These are phyloP conservation scores for Enteromius radiatus DNA, from an alignment of 2,797 vertebrate genomes.

Conservation along the genomic window DNA sequence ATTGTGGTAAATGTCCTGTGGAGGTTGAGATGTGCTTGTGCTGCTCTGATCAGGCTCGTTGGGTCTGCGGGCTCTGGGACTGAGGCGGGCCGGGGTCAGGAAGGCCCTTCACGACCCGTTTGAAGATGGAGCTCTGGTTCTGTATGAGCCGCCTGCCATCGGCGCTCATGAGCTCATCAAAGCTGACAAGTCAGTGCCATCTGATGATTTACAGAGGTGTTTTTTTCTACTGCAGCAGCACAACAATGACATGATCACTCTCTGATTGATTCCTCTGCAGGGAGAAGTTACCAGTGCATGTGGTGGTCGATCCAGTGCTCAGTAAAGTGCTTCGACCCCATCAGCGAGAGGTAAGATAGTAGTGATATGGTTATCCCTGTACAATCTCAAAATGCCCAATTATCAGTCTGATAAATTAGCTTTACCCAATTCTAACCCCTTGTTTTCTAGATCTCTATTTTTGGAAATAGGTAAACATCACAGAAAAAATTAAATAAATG, in stretches of 20 bases:
- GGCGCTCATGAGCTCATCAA: slow-evolving; percentile 90
- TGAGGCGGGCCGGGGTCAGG: slow-evolving; percentile 88
- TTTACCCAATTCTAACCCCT: neutral
- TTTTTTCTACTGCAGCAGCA: neutral
- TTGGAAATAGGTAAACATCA: too few species aligned
- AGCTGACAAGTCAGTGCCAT: slow-evolving; percentile 89
- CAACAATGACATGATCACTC: neutral
- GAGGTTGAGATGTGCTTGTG: neutral
- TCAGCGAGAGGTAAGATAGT: slow-evolving; percentile 90
- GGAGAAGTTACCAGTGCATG: slow-evolving; percentile 92
- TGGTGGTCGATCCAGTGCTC: slow-evolving; percentile 95
- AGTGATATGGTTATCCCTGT: neutral
- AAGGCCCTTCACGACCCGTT: slow-evolving; percentile 92
- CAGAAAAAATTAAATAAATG: neutral
- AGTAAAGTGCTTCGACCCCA: slow-evolving; percentile 91
- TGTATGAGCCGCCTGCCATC: slow-evolving; percentile 87
- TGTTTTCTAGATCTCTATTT: neutral
- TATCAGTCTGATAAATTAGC: neutral
- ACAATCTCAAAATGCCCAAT: neutral
- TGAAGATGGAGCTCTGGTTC: slow-evolving; percentile 90
- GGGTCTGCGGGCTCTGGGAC: slow-evolving; percentile 86
- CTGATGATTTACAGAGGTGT: neutral
- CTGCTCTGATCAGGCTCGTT: slow-evolving; percentile 78
- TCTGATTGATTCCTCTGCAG: slow-evolving; percentile 69
- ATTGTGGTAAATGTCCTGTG: neutral